Percentiles rank a stretch among this genome's conserved stretches.
These are phyloP conservation scores for Hipposideros larvatus DNA, from an alignment of 2,797 vertebrate species.

Conservation along the genomic window DNA sequence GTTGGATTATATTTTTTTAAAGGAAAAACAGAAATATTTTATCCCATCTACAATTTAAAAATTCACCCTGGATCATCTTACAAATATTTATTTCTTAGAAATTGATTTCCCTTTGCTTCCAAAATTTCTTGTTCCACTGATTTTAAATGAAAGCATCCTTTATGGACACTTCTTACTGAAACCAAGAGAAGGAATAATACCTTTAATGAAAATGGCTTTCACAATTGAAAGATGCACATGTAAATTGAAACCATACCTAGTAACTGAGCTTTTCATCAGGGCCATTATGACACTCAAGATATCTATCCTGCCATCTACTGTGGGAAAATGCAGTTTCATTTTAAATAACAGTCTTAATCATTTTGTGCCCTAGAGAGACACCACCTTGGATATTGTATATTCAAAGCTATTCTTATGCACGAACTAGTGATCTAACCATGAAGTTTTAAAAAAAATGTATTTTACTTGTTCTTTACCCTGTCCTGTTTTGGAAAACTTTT, in stretches of 20 bases:
- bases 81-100: slow-evolving; percentile 44
- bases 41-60: background rate
- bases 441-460: background rate
- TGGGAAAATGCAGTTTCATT: background rate
- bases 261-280: background rate
- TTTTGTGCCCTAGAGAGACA: background rate
- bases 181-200: background rate
- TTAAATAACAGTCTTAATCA: background rate
- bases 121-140: background rate
- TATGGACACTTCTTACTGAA: background rate
- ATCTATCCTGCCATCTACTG: background rate
- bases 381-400: background rate
- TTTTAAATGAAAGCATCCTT: slow-evolving; percentile 16
- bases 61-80: background rate
- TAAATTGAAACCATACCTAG: background rate
- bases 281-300: background rate
- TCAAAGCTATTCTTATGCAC: background rate
- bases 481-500: background rate
- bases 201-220: background rate
- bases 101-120: slow-evolving; percentile 5
- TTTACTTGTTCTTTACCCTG: background rate
- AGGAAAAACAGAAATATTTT: background rate
- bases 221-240: background rate
- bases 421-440: background rate
- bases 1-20: background rate